These are phyloP conservation scores for Phylloscopus trochiloides DNA, from an alignment of 2,113 vertebrate species.

Conservation along the genomic window DNA sequence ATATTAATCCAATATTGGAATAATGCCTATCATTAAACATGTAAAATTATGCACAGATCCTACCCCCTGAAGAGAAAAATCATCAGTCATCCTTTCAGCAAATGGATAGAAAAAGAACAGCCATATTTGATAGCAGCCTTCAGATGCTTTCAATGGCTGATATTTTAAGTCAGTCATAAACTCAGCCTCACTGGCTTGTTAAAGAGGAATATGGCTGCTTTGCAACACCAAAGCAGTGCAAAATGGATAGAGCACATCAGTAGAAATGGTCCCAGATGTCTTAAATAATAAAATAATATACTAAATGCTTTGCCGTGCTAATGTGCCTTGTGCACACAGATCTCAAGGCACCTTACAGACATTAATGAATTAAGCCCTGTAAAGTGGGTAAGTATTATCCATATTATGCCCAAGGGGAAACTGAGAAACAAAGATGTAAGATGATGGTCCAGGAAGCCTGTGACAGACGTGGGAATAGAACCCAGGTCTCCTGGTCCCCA, in stretches of 20 bases:
- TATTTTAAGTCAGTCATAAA: conserved; percentile 33
- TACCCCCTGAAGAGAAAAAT: not conserved
- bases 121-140: not conserved
- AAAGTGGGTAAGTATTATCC: conserved; percentile 60
- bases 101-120: not conserved
- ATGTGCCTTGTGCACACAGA: conserved; percentile 54
- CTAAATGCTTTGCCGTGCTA: conserved; percentile 63
- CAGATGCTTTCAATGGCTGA: not conserved
- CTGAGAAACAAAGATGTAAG: conserved; percentile 63
- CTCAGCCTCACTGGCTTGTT: conserved; percentile 16
- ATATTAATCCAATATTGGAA: not conserved
- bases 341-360: conserved; percentile 58
- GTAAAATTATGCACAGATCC: not conserved
- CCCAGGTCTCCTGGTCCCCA: not conserved
- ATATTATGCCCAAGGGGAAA: conserved; percentile 56
- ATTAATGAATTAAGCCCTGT: conserved; percentile 67
- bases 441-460: conserved; percentile 48
- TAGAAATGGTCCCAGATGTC: conserved; percentile 64
- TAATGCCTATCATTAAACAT: not conserved
- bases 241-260: conserved; percentile 60
- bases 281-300: conserved; percentile 72
- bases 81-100: not conserved
- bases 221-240: conserved; percentile 52
- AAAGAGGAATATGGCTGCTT: conserved; percentile 42
- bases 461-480: conserved; percentile 44